Conservation (phyloP, 2,888 invertebrate species). For the Cetonia aurata region DNA sequence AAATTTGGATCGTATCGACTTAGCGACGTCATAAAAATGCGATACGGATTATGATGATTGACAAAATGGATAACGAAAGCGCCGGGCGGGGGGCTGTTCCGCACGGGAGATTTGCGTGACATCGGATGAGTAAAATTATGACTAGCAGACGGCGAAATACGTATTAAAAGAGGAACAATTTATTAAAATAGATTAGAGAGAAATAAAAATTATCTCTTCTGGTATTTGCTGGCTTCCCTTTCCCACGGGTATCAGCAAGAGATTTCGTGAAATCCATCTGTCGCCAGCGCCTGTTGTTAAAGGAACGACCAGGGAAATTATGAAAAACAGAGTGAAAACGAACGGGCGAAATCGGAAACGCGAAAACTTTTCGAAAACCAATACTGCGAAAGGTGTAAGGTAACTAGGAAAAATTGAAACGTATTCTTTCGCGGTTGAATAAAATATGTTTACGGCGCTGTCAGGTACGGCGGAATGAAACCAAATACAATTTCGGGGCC, state of each 20-base stretch:
- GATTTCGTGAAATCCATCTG: no score
- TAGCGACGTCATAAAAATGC: conserved; percentile 37
- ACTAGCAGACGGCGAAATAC: background rate
- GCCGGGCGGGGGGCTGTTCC: conserved; percentile 5
- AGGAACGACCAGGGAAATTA: background rate
- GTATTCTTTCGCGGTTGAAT: conserved; percentile 28
- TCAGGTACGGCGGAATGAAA: conserved; percentile 26
- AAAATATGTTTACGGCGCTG: conserved; percentile 39
- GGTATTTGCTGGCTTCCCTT: no score
- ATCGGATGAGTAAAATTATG: conserved; percentile 16
- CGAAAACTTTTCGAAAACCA: conserved; percentile 4
- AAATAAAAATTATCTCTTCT: no score
- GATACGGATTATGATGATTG: conserved; percentile 39
- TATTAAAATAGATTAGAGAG: background rate
- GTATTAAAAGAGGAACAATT: conserved; percentile 9
- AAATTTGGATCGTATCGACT: conserved; percentile 40
- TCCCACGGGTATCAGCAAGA: no score
- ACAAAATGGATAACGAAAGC: conserved; percentile 37
- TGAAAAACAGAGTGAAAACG: background rate
- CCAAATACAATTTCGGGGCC: conserved; percentile 35
- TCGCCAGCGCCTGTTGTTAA: no score
- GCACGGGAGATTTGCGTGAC: conserved; percentile 26
- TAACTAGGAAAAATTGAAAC: conserved; percentile 10
- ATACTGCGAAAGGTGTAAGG: background rate
- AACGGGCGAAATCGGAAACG: background rate